Evolutionary conservation across 2,888 invertebrate genomes (phyloP).

Genomic region (Erebia ligea): DNA sequence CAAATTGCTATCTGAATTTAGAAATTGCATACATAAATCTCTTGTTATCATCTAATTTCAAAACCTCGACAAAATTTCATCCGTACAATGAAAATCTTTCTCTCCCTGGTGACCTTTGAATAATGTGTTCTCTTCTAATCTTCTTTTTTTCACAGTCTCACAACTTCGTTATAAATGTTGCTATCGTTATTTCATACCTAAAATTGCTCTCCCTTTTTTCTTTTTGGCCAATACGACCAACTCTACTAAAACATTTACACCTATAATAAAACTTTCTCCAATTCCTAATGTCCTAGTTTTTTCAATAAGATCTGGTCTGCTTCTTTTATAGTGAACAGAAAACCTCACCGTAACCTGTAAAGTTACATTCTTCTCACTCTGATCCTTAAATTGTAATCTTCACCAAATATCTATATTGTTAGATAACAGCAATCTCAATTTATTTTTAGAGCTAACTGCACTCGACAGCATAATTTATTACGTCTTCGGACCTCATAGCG

Average conservation of each 20-base stretch:
- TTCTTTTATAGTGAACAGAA: no score
- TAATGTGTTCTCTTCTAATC: neutral
- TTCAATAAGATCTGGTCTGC: no score
- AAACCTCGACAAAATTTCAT: neutral
- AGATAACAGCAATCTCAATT: neutral
- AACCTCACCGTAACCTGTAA: no score
- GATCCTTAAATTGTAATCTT: neutral
- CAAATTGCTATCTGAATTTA: neutral
- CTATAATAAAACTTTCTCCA: no score
- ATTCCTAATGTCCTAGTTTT: no score
- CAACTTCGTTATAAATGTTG: neutral
- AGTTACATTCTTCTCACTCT: neutral
- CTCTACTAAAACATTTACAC: no score
- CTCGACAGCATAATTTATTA: slow-evolving; percentile 32
- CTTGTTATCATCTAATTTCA: neutral
- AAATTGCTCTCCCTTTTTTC: no score
- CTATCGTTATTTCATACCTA: no score
- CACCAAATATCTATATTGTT: neutral
- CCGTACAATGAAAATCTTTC: neutral
- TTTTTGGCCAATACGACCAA: no score
- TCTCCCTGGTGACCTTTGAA: neutral
- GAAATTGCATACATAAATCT: slow-evolving; percentile 1
- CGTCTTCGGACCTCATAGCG: slow-evolving; percentile 35
- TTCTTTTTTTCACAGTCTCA: no score
- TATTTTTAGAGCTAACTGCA: slow-evolving; percentile 15